Conservation (phyloP, 2,113 vertebrate species). For the Xenotilapia flavipinnis region DNA sequence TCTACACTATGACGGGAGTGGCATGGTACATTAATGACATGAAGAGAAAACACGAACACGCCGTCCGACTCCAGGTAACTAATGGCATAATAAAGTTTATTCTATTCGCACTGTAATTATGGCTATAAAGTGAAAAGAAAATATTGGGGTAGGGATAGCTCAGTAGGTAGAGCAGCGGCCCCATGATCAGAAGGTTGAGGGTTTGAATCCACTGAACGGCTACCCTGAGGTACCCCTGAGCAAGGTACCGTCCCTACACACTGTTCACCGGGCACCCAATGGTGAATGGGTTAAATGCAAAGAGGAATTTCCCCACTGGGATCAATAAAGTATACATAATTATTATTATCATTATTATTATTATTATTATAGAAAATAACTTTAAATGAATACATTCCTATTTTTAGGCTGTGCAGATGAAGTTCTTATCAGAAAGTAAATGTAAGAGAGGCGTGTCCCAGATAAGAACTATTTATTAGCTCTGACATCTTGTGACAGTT, state of each 20-base stretch:
- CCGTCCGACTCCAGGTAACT: slow-evolving; percentile 85
- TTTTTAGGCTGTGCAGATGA: background rate
- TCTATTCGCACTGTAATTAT: background rate
- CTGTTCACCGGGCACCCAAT: background rate
- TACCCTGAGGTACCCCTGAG: background rate
- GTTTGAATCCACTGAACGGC: background rate
- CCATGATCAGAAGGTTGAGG: background rate
- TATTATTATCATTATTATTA: background rate
- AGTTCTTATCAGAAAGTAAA: background rate
- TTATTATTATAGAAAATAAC: background rate
- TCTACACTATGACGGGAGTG: slow-evolving; percentile 91
- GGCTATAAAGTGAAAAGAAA: background rate
- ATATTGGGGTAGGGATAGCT: background rate
- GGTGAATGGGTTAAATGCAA: background rate
- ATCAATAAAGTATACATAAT: background rate
- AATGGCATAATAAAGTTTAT: background rate
- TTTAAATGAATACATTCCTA: background rate
- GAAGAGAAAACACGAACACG: slow-evolving; percentile 95
- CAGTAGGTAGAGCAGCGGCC: background rate
- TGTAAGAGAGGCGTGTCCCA: background rate
- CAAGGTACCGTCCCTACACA: background rate
- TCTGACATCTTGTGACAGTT: background rate
- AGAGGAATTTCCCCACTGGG: background rate
- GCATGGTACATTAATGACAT: slow-evolving; percentile 98
- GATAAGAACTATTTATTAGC: background rate